These are phyloP conservation scores for Chionis minor DNA, from an alignment of 2,113 vertebrate species.

Conservation along the genomic window DNA sequence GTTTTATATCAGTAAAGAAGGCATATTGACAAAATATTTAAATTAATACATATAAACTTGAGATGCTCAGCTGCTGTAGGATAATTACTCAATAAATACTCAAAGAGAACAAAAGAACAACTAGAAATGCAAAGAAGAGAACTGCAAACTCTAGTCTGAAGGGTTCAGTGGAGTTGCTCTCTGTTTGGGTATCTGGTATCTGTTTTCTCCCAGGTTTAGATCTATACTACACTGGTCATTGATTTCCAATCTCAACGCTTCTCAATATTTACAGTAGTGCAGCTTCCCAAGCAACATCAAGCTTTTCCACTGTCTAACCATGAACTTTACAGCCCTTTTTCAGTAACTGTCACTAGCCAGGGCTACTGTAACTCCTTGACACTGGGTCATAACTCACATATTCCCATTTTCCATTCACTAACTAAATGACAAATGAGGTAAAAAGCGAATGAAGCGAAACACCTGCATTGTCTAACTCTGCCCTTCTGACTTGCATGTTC, in stretches of 20 bases:
- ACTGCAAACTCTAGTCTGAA: background rate
- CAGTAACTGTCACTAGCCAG: background rate
- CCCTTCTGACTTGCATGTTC: background rate
- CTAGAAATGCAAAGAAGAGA: background rate
- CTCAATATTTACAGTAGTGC: background rate
- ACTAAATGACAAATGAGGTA: fast-evolving
- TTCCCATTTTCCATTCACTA: background rate
- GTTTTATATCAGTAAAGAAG: background rate
- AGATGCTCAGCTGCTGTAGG: background rate
- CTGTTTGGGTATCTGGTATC: background rate
- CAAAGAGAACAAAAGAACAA: background rate
- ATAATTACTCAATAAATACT: background rate
- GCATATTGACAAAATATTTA: background rate
- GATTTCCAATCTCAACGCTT: background rate
- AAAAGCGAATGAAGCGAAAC: background rate
- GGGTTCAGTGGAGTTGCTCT: background rate
- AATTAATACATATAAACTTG: background rate
- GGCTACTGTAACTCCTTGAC: background rate
- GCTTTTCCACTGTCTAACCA: background rate
- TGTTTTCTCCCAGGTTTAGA: background rate
- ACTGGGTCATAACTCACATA: background rate
- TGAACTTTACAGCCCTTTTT: background rate
- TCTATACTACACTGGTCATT: background rate
- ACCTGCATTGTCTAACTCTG: background rate
- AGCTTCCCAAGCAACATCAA: background rate